phyloP scores from a whole-genome alignment of 2,888 invertebrate genomes.

The Caradrina kadenii region DNA sequence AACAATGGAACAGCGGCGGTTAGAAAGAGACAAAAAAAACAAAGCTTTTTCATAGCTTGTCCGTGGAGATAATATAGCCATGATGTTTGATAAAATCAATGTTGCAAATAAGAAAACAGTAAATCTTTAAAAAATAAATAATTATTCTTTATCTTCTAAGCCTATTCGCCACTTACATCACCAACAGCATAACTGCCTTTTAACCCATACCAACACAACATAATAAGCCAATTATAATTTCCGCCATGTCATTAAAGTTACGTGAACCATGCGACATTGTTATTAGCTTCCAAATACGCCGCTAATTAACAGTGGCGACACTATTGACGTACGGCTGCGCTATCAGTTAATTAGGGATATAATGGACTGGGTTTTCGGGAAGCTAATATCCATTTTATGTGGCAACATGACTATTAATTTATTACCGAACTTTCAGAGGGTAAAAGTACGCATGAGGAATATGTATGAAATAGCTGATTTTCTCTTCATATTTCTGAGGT shows the following conservation, averaged over 20 bases:
- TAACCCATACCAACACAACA: background rate
- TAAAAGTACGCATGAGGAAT: too few species aligned
- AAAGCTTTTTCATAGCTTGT: too few species aligned
- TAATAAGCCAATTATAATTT: conserved; percentile 23
- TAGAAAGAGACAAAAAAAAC: too few species aligned
- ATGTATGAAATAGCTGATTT: too few species aligned
- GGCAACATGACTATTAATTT: background rate
- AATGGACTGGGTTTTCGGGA: conserved; percentile 23
- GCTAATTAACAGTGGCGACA: conserved; percentile 35
- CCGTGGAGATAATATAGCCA: too few species aligned
- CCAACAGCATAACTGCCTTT: background rate
- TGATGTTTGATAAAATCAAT: too few species aligned
- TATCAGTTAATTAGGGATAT: conserved; percentile 36
- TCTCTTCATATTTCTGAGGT: too few species aligned
- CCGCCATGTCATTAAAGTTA: conserved; percentile 8
- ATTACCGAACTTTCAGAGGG: background rate
- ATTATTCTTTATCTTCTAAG: too few species aligned
- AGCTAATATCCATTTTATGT: conserved; percentile 6
- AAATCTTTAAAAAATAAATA: too few species aligned
- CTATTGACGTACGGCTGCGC: conserved; percentile 9
- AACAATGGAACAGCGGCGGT: too few species aligned
- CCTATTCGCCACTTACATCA: background rate
- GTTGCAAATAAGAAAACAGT: too few species aligned
- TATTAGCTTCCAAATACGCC: conserved; percentile 24
- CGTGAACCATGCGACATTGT: conserved; percentile 1